Percentiles rank a stretch among this genome's conserved stretches.
Evolutionary conservation across 2,113 vertebrate genomes (phyloP).

Genomic region (Cavia aperea): DNA sequence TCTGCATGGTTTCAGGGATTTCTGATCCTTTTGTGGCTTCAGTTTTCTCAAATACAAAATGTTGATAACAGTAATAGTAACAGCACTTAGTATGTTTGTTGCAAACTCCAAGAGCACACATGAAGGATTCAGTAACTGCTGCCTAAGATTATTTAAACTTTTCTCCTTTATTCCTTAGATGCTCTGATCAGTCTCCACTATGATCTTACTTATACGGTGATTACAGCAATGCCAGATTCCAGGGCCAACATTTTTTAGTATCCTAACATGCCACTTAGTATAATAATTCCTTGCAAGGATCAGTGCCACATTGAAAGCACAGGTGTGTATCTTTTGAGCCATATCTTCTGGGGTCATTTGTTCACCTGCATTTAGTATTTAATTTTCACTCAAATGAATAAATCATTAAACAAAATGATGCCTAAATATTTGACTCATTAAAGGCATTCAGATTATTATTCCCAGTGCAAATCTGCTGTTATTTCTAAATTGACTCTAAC

Average conservation of each 20-base stretch:
- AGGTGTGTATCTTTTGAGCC: neutral
- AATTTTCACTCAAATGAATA: constrained; percentile 26
- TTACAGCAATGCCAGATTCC: neutral
- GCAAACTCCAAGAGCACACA: neutral
- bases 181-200: neutral
- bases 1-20: neutral
- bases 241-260: neutral
- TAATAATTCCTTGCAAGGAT: neutral
- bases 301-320: neutral
- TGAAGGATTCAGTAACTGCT: neutral
- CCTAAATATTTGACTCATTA: constrained; percentile 27
- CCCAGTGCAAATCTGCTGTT: neutral
- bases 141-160: neutral
- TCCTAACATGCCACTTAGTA: neutral
- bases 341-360: constrained; percentile 12
- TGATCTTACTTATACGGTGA: neutral
- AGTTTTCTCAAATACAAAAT: neutral
- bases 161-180: neutral
- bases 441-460: constrained; percentile 29
- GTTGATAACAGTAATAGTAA: neutral
- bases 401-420: neutral
- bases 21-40: neutral
- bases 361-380: neutral
- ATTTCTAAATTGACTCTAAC: constrained; percentile 22
- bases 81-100: neutral